A percentile compares a stretch with the other conserved stretches of the same genome.
phyloP scores from a whole-genome alignment of 2,113 vertebrate species.

The Psephotus haematonotus region DNA sequence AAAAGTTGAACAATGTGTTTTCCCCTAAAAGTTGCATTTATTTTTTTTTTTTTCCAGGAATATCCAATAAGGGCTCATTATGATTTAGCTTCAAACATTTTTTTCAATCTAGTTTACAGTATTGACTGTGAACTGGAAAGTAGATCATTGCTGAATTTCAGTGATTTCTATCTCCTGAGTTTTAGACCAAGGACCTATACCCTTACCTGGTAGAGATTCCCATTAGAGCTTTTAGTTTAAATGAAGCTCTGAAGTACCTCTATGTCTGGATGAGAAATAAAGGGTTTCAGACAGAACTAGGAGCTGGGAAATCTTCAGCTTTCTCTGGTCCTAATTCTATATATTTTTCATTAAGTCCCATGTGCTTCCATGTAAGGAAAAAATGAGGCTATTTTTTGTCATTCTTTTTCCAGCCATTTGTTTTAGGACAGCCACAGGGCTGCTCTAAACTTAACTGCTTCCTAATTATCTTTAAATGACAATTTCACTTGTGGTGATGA shows the following conservation, averaged over 20 bases:
- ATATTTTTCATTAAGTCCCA: conserved; percentile 3
- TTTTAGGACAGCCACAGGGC: background rate
- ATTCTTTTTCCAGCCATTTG: background rate
- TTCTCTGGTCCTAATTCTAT: conserved; percentile 20
- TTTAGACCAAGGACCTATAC: background rate
- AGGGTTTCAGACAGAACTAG: background rate
- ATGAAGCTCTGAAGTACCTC: background rate
- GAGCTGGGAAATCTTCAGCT: background rate
- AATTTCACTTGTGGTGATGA: conserved; percentile 12
- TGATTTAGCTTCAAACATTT: background rate
- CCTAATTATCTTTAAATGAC: conserved; percentile 42
- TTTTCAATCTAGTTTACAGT: background rate
- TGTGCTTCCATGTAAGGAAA: background rate
- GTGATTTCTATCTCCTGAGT: background rate
- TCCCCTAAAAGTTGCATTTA: background rate
- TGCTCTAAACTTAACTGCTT: conserved; percentile 32
- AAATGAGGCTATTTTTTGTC: background rate
- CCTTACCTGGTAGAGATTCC: background rate
- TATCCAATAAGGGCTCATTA: background rate
- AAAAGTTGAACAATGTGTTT: background rate
- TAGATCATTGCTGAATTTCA: background rate
- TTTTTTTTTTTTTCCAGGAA: background rate
- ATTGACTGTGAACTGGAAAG: background rate
- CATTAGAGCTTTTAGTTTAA: background rate
- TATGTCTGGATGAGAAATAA: background rate